Evolutionary conservation across 2,113 vertebrate genomes (phyloP).

Genomic region (Bagarius yarrelli): DNA sequence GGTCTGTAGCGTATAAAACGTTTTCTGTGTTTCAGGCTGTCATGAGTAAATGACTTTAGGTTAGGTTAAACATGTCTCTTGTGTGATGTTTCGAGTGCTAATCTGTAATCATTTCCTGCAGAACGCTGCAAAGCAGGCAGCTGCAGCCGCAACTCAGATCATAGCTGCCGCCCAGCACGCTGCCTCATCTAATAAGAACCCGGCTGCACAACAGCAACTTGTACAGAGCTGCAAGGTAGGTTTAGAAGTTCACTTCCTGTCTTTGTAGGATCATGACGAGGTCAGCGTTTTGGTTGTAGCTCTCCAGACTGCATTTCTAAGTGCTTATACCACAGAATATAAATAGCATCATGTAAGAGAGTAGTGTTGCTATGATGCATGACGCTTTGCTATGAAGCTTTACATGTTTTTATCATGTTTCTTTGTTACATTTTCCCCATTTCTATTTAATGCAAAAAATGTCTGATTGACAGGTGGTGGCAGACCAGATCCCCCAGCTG

Average conservation of each 20-base stretch:
- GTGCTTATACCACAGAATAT: neutral
- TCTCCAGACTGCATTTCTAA: neutral
- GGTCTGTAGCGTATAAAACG: too few relatives aligned
- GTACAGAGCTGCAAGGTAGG: conserved; percentile 96
- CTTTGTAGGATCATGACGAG: conserved; percentile 7
- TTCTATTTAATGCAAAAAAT: neutral
- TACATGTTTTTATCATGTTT: neutral
- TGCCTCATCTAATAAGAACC: conserved; percentile 86
- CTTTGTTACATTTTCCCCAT: neutral
- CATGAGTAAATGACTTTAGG: neutral
- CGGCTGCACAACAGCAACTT: conserved; percentile 86
- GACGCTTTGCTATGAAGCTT: too few relatives aligned
- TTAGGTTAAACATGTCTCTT: neutral
- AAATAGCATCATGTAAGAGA: neutral
- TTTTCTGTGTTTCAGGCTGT: neutral
- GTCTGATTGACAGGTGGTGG: conserved; percentile 77
- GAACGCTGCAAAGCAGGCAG: conserved; percentile 92
- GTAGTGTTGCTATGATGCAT: neutral
- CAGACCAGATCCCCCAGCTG: conserved; percentile 94
- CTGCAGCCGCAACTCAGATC: conserved; percentile 90
- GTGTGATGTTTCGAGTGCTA: neutral
- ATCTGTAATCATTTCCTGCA: conserved; percentile 55
- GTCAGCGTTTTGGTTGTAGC: neutral
- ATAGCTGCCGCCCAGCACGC: conserved; percentile 89
- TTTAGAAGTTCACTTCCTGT: conserved; percentile 1